Evolutionary conservation across 30 jellyfish, hydroid and myxozoan genomes (phyloP).

Genomic region (Turritopsis rubra): DNA sequence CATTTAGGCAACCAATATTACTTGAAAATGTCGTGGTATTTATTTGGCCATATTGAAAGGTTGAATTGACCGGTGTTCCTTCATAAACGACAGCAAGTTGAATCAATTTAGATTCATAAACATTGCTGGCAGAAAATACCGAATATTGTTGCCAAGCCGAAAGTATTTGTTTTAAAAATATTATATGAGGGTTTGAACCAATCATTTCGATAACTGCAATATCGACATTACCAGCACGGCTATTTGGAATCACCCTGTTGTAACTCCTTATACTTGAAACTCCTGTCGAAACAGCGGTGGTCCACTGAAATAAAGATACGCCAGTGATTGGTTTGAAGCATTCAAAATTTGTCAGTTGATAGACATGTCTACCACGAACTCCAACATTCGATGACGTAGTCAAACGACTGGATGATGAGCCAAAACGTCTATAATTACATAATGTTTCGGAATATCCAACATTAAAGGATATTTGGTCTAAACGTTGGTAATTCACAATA

Average conservation of each 20-base stretch:
- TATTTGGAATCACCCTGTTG: not conserved
- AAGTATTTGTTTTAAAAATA: not conserved
- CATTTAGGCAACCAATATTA: not conserved
- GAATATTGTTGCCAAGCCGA: not conserved
- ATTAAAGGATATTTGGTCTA: not conserved
- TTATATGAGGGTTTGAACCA: not conserved
- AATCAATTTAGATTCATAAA: not conserved
- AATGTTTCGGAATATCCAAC: not conserved
- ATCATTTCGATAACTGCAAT: not conserved
- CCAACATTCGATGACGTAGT: not conserved
- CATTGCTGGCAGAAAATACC: not conserved
- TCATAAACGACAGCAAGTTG: not conserved
- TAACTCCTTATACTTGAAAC: not conserved
- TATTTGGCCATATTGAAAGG: not conserved
- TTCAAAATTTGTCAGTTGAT: not conserved
- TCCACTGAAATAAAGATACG: not conserved
- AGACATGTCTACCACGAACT: not conserved
- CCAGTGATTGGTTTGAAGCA: not conserved
- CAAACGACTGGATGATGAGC: not conserved
- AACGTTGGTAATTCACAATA: not conserved
- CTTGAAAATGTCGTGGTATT: not conserved
- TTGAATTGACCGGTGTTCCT: not conserved
- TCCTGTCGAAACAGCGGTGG: too few species aligned
- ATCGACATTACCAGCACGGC: not conserved
- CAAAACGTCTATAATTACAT: constrained; percentile 6